Base-by-base conservation (phyloP, 2,113 vertebrate genomes). In the Menidia beryllina region DNA sequence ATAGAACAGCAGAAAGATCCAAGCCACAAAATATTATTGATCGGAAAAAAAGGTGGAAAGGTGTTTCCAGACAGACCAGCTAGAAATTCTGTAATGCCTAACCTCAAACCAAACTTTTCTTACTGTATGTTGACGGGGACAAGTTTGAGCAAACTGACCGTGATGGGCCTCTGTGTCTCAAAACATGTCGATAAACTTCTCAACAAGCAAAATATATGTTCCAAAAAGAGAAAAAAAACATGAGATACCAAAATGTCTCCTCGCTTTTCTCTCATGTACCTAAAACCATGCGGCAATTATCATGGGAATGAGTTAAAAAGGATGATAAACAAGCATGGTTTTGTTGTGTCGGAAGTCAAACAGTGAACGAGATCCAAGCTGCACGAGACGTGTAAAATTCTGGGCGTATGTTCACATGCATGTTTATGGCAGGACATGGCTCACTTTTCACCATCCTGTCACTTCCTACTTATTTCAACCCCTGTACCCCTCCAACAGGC, bases 21-120 rank as follows among this genome's bases (percentile, higher is more conserved):
- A 79, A 77, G 76, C 72, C 73, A 51, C 66, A 73, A 80, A 83
- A 81, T 51, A 85, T 81, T 86, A 89, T 86, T 82, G 68, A 88
- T 81, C 34, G 26, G 67, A 43, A 51, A 61, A 81, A 79, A 81
- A 43, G 5, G 30, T 1, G 19, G n/a, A n/a, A n/a, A 65, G 51
- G 50, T 61, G 49, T 53, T 77, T 67, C 63, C 21, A 8, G 30
- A 57, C 41, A 7, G 62, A 77, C 80, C 69, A 75, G 54, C 54
- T 54, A 19, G 63, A 70, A 39, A 59, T 65, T 64, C 58, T 69
- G 58, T 10, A 60, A 56, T 47, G n/a, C 4, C 30, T 20, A 68
- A 76, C 21, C 59, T 79, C 69, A 20, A 66, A 72, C 68, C 60
- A 27, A 23, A 47, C 53, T 64, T 51, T 59, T 72, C 39, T 58